Evolutionary conservation across 2,113 vertebrate species (phyloP), one percentile per base, ranked within the genome.

Genomic region (Rhynchomys soricoides): DNA sequence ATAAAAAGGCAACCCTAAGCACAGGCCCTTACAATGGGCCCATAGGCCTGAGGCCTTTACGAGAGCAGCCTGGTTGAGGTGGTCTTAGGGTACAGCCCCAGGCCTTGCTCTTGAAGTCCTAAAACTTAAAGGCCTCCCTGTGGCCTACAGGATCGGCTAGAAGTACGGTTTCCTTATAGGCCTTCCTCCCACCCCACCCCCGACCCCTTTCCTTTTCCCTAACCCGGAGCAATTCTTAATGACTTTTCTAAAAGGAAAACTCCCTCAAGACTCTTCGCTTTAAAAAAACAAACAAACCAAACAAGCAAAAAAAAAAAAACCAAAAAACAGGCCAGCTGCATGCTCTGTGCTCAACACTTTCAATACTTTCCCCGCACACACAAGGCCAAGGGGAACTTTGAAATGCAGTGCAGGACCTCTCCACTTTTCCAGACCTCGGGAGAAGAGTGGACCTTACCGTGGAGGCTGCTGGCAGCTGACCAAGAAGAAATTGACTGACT

Each of bases 1-100:
- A 96, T 40, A 68, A 95, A 97, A 89, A 96, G 95, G 97, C 96
- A 90, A 96, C 82, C 70, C 6, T 59, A 43, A 74, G 94, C 97
- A 29, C 81, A 95, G 97, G 94, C 81, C 59, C 10, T 3, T 52
- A 48, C 12, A n/a, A 95, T 93, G 83, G 96, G 97, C 97, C 95
- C 93, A 97, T 88, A 92, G 97, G 95, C 97, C 48, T 34, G 91
- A 88, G 93, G 93, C 79, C 94, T 97, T 91, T 93, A 50, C 74
- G 7, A 89, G 94, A 22, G 59, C 26, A 40, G 26, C 82, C 48
- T 3, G 3, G 3, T 26, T 68, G 0, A 13, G n/a, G 59, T 37
- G 45, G 17, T 78, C 71, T 7, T 4, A 0, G 29, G 6, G 31
- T 79, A 37, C 64, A n/a, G 6, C 85, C 9, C 5, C 1, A 29